Conservation (phyloP, 92 coral and sea anemone species). For the Pocillopora grandis region DNA sequence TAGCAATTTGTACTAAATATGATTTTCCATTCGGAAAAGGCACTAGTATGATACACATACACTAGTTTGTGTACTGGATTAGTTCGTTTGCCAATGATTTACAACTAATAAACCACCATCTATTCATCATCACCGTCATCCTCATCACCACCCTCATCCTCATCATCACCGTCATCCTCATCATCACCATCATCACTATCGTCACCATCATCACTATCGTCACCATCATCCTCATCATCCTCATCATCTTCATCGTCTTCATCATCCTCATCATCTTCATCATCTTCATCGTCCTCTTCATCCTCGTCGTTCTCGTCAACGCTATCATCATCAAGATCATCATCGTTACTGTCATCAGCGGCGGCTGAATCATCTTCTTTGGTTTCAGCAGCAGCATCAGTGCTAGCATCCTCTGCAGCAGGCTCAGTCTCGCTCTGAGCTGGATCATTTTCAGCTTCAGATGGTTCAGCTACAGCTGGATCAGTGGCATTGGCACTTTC, state of each 20-base stretch:
- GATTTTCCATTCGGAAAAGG: slow-evolving; percentile 23
- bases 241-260: slow-evolving; percentile 42
- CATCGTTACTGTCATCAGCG: slow-evolving; percentile 42
- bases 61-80: slow-evolving; percentile 14
- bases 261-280: slow-evolving; percentile 37
- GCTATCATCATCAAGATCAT: slow-evolving; percentile 49
- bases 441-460: slow-evolving; percentile 43
- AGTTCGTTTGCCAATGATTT: not conserved
- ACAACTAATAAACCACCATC: not conserved
- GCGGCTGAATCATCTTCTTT: slow-evolving; percentile 40
- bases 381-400: slow-evolving; percentile 18
- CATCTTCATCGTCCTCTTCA: slow-evolving; percentile 29
- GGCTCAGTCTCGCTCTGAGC: slow-evolving; percentile 47
- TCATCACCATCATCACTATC: slow-evolving; percentile 31
- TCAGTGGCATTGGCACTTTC: slow-evolving; percentile 50
- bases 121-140: slow-evolving; percentile 37
- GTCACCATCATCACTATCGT: slow-evolving; percentile 43
- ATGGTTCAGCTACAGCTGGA: slow-evolving; percentile 45
- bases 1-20: not conserved
- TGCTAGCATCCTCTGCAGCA: slow-evolving; percentile 34
- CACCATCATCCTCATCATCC: slow-evolving; percentile 29
- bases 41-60: slow-evolving; percentile 17
- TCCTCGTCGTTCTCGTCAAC: slow-evolving; percentile 41
- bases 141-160: slow-evolving; percentile 40
- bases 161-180: slow-evolving; percentile 49